Conservation (phyloP, 2,113 vertebrate genomes). For the Amphiprion ocellaris region DNA sequence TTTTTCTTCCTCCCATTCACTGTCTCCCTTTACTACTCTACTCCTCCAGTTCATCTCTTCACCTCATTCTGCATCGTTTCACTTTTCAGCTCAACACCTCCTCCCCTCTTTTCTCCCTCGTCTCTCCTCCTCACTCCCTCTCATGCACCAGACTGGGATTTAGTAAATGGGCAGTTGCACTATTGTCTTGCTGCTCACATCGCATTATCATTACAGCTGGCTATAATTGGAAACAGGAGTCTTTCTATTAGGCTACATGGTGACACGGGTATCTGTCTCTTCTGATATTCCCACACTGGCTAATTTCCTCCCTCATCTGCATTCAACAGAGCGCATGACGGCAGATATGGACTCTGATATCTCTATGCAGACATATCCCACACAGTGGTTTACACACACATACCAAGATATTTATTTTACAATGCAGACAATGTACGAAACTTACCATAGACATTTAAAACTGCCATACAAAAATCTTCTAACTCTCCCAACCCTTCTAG, state of each 20-base stretch:
- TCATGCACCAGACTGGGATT: constrained; percentile 15
- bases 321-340: constrained; percentile 62
- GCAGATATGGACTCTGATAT: constrained; percentile 35
- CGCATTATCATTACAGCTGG: constrained; percentile 86
- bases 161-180: constrained; percentile 70
- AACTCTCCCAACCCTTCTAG: not conserved
- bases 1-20: constrained; percentile 44
- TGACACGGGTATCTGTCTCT: constrained; percentile 89
- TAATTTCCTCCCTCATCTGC: constrained; percentile 84
- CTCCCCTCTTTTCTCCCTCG: constrained; percentile 33
- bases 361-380: constrained; percentile 23
- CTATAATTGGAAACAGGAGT: constrained; percentile 89
- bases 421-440: constrained; percentile 18
- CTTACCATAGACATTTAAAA: not conserved
- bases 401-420: not conserved
- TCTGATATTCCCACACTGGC: constrained; percentile 86
- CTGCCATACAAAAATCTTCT: constrained; percentile 1
- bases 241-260: constrained; percentile 86
- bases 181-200: constrained; percentile 79
- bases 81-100: constrained; percentile 39
- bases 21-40: constrained; percentile 76
- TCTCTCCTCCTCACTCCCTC: constrained; percentile 33
- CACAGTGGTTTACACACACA: not conserved
- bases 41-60: constrained; percentile 16
- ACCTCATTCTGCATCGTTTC: constrained; percentile 29